Conservation (phyloP, 2,888 invertebrate species). For the Caenorhabditis macrosperma region DNA sequence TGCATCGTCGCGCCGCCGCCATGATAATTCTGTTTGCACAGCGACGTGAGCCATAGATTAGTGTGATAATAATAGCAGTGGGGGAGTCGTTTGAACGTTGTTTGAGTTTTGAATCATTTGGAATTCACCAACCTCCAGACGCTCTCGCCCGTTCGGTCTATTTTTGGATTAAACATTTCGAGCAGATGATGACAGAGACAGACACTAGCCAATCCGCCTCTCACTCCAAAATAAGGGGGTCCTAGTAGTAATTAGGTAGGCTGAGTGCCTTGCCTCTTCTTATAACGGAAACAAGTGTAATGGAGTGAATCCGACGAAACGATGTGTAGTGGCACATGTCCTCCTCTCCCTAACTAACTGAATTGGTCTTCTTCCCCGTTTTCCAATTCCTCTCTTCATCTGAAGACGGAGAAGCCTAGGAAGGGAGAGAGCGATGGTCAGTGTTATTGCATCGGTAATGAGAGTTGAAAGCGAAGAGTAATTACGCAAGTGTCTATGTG, state of each 20-base stretch:
- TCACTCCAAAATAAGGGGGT: constrained; percentile 1
- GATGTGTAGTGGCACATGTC: constrained; percentile 11
- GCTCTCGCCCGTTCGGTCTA: background rate
- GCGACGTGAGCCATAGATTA: constrained; percentile 58
- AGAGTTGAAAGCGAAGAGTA: constrained; percentile 36
- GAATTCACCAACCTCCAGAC: background rate
- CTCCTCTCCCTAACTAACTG: constrained; percentile 7
- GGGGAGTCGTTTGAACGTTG: background rate
- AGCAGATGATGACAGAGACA: background rate
- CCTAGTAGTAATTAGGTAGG: constrained; percentile 41
- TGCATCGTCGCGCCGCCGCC: background rate
- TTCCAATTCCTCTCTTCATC: background rate
- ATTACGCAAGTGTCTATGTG: constrained; percentile 46
- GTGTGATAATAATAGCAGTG: constrained; percentile 50
- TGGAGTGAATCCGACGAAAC: constrained; percentile 41
- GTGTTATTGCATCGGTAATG: constrained; percentile 54
- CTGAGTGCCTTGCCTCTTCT: constrained; percentile 13
- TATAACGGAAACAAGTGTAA: constrained; percentile 57
- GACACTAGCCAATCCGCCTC: background rate
- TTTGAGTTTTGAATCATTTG: constrained; percentile 45
- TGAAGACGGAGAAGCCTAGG: background rate
- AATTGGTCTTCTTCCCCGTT: background rate
- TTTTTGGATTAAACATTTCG: background rate
- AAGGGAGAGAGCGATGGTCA: background rate
- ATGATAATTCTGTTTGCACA: constrained; percentile 47